phyloP scores from a whole-genome alignment of 2,113 vertebrate genomes.

The Dipodomys stephensi region DNA sequence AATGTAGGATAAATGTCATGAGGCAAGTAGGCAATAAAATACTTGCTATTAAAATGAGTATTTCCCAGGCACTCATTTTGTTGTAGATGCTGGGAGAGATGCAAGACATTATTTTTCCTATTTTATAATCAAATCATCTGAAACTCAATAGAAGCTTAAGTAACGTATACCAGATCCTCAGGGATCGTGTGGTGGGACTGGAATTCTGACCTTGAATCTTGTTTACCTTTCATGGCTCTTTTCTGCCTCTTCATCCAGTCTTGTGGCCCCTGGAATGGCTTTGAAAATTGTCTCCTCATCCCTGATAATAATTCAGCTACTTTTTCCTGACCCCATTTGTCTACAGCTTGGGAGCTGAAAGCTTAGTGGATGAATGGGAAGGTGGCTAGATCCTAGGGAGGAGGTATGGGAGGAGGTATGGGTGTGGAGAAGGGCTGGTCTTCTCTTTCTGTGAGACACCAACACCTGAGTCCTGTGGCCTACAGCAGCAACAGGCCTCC shows the following conservation, averaged over 20 bases:
- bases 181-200: not conserved
- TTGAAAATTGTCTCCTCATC: constrained; percentile 27
- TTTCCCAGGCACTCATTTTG: not conserved
- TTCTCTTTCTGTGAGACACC: not conserved
- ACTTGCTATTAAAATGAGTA: not conserved
- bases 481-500: not conserved
- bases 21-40: not conserved
- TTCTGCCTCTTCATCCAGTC: not conserved
- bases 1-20: not conserved
- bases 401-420: not conserved
- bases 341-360: not conserved
- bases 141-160: not conserved
- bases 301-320: not conserved
- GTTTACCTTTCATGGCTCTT: not conserved
- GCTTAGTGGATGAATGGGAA: not conserved
- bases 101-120: not conserved
- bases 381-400: not conserved
- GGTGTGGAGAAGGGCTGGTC: not conserved
- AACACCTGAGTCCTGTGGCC: not conserved
- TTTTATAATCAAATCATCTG: not conserved
- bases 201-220: not conserved
- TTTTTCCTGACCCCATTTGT: not conserved
- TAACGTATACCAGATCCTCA: not conserved
- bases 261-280: constrained; percentile 34
- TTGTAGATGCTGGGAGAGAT: not conserved